phyloP scores from a whole-genome alignment of 2,888 invertebrate species.

The Pammene aurita region DNA sequence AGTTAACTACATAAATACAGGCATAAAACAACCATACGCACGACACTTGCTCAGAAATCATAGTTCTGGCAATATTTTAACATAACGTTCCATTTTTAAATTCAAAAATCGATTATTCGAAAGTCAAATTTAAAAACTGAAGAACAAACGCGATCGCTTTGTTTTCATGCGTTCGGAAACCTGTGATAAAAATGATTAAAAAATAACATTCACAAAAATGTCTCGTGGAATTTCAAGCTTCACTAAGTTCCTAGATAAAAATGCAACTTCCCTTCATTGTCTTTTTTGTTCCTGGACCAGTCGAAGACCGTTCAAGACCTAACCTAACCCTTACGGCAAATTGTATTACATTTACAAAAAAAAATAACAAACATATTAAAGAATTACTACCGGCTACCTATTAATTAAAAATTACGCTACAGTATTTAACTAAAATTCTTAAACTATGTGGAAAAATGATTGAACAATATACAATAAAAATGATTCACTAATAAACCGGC shows the following conservation, averaged over 20 bases:
- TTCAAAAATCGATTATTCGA: constrained; percentile 54
- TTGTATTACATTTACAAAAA: constrained; percentile 76
- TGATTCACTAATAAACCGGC: constrained; percentile 80
- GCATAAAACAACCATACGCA: constrained; percentile 38
- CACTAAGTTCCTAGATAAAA: constrained; percentile 62
- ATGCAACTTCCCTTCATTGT: constrained; percentile 81
- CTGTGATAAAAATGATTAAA: constrained; percentile 35
- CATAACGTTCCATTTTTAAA: constrained; percentile 47
- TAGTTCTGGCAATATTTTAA: constrained; percentile 31
- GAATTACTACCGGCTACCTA: constrained; percentile 79
- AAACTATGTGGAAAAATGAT: constrained; percentile 81
- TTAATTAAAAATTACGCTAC: constrained; percentile 79
- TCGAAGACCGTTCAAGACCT: constrained; percentile 73
- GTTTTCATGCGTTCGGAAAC: constrained; percentile 45
- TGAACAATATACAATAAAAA: constrained; percentile 83
- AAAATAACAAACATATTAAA: constrained; percentile 81
- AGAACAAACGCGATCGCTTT: constrained; percentile 42
- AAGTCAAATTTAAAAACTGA: constrained; percentile 48
- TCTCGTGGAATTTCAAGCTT: constrained; percentile 57
- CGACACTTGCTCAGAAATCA: constrained; percentile 34
- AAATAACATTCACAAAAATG: constrained; percentile 43
- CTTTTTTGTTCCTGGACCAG: constrained; percentile 77
- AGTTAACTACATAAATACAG: constrained; percentile 35
- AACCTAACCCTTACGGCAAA: constrained; percentile 73
- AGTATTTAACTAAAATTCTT: constrained; percentile 78